A percentile compares a stretch with the other conserved stretches of the same genome.
These are phyloP conservation scores for Brachionichthys hirsutus DNA, from an alignment of 2,113 vertebrate genomes.

Conservation along the genomic window DNA sequence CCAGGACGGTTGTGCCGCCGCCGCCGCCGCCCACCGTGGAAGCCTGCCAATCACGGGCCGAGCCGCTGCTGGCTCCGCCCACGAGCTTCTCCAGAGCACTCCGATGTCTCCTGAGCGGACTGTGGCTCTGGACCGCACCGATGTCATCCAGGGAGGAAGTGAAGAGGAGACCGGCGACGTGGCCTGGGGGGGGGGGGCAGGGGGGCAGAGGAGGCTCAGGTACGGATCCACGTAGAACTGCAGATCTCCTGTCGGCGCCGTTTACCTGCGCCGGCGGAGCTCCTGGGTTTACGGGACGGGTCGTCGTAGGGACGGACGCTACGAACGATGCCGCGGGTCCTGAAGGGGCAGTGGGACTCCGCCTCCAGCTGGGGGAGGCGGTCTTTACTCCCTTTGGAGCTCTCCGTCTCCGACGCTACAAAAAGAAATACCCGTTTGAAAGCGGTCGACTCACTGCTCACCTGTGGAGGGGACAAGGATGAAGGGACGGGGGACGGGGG, in stretches of 20 bases:
- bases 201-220: too few species aligned
- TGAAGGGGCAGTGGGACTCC: slow-evolving; percentile 52
- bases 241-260: too few species aligned
- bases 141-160: slow-evolving; percentile 82
- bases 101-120: slow-evolving; percentile 79
- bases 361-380: slow-evolving; percentile 68
- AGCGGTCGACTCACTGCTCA: too few species aligned
- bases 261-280: slow-evolving; percentile 64
- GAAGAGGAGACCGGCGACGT: slow-evolving; percentile 82
- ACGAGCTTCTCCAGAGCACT: slow-evolving; percentile 79
- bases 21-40: slow-evolving; percentile 64
- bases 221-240: too few species aligned
- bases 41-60: slow-evolving; percentile 74
- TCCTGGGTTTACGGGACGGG: slow-evolving; percentile 49
- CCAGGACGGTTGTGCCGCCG: slow-evolving; percentile 56
- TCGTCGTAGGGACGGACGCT: slow-evolving; percentile 57
- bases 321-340: slow-evolving; percentile 67
- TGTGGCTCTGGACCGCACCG: slow-evolving; percentile 73
- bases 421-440: too few species aligned
- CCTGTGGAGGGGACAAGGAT: slow-evolving; percentile 26
- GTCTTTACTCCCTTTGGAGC: slow-evolving; percentile 72
- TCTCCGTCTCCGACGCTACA: slow-evolving; percentile 74
- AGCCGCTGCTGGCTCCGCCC: slow-evolving; percentile 74
- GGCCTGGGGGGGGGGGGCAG: slow-evolving; percentile 40
- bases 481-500: not conserved